These are phyloP conservation scores for Sarcophilus harrisii DNA, from an alignment of 2,797 vertebrate genomes.

Conservation along the genomic window DNA sequence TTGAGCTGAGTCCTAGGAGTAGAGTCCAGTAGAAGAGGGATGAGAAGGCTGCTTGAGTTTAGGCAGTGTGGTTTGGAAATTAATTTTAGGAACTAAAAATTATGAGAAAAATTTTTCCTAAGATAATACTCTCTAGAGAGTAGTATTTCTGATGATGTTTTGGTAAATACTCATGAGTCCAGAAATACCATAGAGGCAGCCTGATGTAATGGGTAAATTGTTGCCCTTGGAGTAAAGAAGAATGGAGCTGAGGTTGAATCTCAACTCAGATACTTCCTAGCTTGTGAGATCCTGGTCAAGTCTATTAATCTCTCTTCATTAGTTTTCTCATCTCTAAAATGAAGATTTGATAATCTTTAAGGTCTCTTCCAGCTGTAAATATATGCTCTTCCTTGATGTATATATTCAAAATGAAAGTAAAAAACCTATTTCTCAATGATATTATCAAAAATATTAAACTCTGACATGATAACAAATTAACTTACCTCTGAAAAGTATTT, in stretches of 20 bases:
- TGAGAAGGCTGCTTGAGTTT: not conserved
- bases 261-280: not conserved
- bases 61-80: constrained; percentile 80
- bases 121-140: constrained; percentile 91
- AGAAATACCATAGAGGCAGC: constrained; percentile 85
- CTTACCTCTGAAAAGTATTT: constrained; percentile 96
- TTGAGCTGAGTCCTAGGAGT: not conserved
- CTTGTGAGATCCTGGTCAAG: not conserved
- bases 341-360: not conserved
- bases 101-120: constrained; percentile 90
- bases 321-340: not conserved
- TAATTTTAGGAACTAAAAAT: constrained; percentile 87
- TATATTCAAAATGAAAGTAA: constrained; percentile 90
- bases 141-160: constrained; percentile 96
- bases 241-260: not conserved
- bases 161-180: constrained; percentile 95
- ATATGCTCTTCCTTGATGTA: constrained; percentile 91
- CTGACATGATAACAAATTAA: constrained; percentile 97
- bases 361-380: not conserved
- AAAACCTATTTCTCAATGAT: constrained; percentile 95
- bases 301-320: not conserved
- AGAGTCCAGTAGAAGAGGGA: not conserved
- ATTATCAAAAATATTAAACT: constrained; percentile 97
- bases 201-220: not conserved
- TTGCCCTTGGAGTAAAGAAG: not conserved